These are phyloP conservation scores for Oscheius onirici DNA, from an alignment of 2,888 invertebrate genomes.

Conservation along the genomic window DNA sequence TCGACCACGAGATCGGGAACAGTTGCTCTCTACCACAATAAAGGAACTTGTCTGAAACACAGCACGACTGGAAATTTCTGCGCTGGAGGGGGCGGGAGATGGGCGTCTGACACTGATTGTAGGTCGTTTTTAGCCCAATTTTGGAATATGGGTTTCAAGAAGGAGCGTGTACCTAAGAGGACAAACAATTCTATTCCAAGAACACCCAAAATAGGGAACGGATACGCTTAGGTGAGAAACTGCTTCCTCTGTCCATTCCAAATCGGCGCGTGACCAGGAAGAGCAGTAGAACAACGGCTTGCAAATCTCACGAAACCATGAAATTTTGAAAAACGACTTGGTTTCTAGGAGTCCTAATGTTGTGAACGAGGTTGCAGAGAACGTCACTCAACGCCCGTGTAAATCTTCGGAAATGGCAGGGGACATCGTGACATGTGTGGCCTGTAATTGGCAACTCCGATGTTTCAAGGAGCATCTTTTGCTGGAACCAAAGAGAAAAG, in stretches of 20 bases:
- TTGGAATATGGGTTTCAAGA: background rate
- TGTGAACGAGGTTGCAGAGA: background rate
- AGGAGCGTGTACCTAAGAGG: too few relatives aligned
- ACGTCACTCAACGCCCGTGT: slow-evolving; percentile 13
- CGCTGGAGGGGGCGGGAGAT: background rate
- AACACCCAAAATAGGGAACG: too few relatives aligned
- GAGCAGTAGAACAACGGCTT: too few relatives aligned
- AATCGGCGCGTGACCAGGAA: too few relatives aligned
- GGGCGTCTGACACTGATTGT: background rate
- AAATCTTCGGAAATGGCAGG: slow-evolving; percentile 21
- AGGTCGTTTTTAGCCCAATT: background rate
- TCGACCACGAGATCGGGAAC: background rate
- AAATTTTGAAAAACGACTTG: too few relatives aligned
- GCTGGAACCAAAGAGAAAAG: slow-evolving; percentile 2
- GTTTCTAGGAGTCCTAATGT: too few relatives aligned
- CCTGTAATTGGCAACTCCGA: slow-evolving; percentile 3
- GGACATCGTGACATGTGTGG: slow-evolving; percentile 8
- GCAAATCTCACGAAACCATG: too few relatives aligned
- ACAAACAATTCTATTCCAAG: too few relatives aligned
- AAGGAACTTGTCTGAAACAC: background rate
- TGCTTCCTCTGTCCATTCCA: too few relatives aligned
- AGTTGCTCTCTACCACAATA: background rate
- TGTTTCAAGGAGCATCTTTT: background rate
- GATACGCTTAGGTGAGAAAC: too few relatives aligned
- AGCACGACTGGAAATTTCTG: background rate